Evolutionary conservation across 2,888 invertebrate genomes (phyloP).

Genomic region (Oscheius sp.): DNA sequence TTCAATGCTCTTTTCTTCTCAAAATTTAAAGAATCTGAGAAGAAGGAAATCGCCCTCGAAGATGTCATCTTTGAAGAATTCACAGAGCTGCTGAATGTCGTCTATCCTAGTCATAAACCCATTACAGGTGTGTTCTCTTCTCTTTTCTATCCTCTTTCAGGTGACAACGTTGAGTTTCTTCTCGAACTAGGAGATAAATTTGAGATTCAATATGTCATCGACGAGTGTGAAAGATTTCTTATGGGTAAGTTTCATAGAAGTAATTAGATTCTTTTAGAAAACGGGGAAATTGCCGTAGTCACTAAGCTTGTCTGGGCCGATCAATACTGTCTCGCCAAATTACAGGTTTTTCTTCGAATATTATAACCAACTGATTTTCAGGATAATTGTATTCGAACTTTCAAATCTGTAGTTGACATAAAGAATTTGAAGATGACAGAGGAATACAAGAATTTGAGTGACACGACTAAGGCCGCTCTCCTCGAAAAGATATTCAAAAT

Average conservation of each 20-base stretch:
- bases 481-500: constrained; percentile 65
- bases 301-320: constrained; percentile 68
- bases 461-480: constrained; percentile 65
- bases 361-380: too few species aligned
- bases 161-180: constrained; percentile 71
- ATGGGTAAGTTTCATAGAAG: too few species aligned
- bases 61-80: constrained; percentile 68
- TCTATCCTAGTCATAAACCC: constrained; percentile 72
- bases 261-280: too few species aligned
- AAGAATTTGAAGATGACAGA: constrained; percentile 56
- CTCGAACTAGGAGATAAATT: constrained; percentile 72
- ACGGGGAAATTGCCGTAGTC: constrained; percentile 62
- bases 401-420: constrained; percentile 57
- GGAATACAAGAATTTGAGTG: constrained; percentile 65
- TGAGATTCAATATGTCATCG: constrained; percentile 71
- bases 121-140: constrained; percentile 46
- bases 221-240: constrained; percentile 71
- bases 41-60: constrained; percentile 61
- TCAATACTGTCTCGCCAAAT: constrained; percentile 62
- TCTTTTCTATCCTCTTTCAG: constrained; percentile 48
- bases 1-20: constrained; percentile 67
- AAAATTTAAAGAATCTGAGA: constrained; percentile 61
- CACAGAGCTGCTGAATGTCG: constrained; percentile 71
- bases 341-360: constrained; percentile 48
- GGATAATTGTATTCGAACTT: constrained; percentile 62